Conservation (phyloP, 2,888 invertebrate species). For the Sympetrum striolatum region DNA sequence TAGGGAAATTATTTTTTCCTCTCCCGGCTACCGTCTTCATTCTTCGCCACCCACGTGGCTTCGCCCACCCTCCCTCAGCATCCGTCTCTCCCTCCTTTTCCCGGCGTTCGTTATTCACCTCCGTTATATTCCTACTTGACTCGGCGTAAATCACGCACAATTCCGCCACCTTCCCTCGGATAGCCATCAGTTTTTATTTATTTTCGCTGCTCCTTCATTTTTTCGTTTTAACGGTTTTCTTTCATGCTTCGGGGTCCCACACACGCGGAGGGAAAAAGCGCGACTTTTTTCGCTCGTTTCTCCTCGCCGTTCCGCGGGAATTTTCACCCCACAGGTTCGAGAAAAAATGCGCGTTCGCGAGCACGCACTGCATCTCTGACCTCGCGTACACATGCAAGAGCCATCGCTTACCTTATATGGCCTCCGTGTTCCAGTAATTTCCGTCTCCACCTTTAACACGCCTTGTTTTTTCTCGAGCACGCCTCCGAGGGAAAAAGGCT, state of each 20-base stretch:
- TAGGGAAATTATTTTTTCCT: neutral
- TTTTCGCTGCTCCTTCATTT: neutral
- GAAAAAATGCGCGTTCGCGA: neutral
- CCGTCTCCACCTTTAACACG: neutral
- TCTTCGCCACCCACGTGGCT: conserved; percentile 36
- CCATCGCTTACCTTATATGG: neutral
- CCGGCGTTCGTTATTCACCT: neutral
- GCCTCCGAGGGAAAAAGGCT: neutral
- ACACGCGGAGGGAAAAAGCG: too few relatives aligned
- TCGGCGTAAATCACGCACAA: neutral
- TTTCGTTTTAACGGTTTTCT: neutral
- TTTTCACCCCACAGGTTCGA: neutral
- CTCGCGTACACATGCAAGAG: neutral
- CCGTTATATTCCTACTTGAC: neutral
- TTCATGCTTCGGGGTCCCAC: too few relatives aligned
- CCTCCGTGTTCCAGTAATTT: neutral
- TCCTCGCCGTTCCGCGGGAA: neutral
- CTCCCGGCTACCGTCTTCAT: conserved; percentile 31
- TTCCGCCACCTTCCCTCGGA: neutral
- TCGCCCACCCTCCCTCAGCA: neutral
- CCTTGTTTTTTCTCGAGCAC: neutral
- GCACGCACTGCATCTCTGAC: neutral
- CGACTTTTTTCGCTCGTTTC: neutral
- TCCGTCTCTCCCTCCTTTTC: neutral
- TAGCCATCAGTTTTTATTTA: neutral